Base-by-base conservation (phyloP, 2,888 invertebrate genomes). In the Eucera pruinosa region DNA sequence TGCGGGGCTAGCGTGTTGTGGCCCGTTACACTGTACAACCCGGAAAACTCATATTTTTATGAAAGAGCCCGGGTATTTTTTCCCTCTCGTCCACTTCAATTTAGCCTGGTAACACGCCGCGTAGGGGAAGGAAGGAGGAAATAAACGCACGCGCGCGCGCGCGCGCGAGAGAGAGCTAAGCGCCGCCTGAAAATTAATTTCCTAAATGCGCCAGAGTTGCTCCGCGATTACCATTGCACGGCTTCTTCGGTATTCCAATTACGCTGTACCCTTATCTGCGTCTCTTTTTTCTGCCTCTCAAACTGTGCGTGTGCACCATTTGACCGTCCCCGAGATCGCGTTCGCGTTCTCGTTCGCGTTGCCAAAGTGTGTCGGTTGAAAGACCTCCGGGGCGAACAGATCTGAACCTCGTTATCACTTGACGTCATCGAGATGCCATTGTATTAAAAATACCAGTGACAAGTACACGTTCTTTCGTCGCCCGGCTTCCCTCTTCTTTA, bases 171-270 rank as follows among this genome's bases (percentile, higher is more conserved):
- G n/a, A n/a, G n/a, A n/a, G n/a, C n/a, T n/a, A n/a, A n/a, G n/a
- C n/a, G n/a, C 20, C n/a, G 30, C 15, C 25, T 45, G 60, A 36
- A 60, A 82, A 82, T 72, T 79, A 82, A 82, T 82, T 79, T 82
- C 33, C 50, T 61, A 82, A 82, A 82, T 69, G 75, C 48, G 36
- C 33, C 45, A 39, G 30, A 25, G 60, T 57, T 68, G 23, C 48
- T 41, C 18, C 55, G 36, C 27, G 69, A 54, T 74, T n/a, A 48
- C 25, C 36, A 1, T 18, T 55, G 15, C 41, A n/a, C 20, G 6
- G 18, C 9, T 27, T n/a, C n/a, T n/a, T 45, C 23, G 39, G 18
- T 9, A 18, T 20, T 30, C 39, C n/a, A 52, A 62, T 50, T 50
- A 39, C 20, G 27, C 18, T 2, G n/a, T n/a, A n/a, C 30, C 7